These are phyloP conservation scores for Melipona beecheii DNA, from an alignment of 2,888 invertebrate genomes.

Conservation along the genomic window DNA sequence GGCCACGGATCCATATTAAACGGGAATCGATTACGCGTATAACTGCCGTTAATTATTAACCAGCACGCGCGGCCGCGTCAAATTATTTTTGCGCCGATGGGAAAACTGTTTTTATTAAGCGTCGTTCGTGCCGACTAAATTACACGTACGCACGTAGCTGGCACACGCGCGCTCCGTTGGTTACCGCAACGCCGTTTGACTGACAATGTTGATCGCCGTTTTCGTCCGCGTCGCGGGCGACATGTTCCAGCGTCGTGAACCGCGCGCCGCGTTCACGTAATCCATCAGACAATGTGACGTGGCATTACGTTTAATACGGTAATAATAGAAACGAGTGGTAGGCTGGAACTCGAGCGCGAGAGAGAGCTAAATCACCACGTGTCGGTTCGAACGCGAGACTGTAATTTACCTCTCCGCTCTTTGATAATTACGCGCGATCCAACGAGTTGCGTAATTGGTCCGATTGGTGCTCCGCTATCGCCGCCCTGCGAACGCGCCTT, in stretches of 20 bases:
- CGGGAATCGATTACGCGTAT: slow-evolving; percentile 52
- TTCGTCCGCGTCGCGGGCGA: not conserved
- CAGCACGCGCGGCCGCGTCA: not conserved
- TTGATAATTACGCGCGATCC: slow-evolving; percentile 53
- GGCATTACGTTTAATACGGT: slow-evolving; percentile 42
- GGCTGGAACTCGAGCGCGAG: slow-evolving; percentile 24
- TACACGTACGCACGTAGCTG: not conserved
- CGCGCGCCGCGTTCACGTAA: not conserved
- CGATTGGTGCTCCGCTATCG: slow-evolving; percentile 31
- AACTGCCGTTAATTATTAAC: slow-evolving; percentile 45
- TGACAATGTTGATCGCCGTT: not conserved
- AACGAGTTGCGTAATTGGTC: slow-evolving; percentile 58
- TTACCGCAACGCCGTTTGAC: not conserved
- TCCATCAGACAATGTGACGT: slow-evolving; percentile 10
- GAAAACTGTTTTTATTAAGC: not conserved
- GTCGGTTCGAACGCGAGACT: slow-evolving; percentile 10
- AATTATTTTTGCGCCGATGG: slow-evolving; percentile 33
- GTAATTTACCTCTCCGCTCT: slow-evolving; percentile 52
- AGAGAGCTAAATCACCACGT: slow-evolving; percentile 41
- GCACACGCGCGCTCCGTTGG: not conserved
- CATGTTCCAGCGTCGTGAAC: no score
- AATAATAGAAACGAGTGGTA: slow-evolving; percentile 43
- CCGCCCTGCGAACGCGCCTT: not conserved
- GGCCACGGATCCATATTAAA: slow-evolving; percentile 33
- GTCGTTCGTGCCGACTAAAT: not conserved